phyloP scores from a whole-genome alignment of 2,888 invertebrate species.

The Gortyna flavago region DNA sequence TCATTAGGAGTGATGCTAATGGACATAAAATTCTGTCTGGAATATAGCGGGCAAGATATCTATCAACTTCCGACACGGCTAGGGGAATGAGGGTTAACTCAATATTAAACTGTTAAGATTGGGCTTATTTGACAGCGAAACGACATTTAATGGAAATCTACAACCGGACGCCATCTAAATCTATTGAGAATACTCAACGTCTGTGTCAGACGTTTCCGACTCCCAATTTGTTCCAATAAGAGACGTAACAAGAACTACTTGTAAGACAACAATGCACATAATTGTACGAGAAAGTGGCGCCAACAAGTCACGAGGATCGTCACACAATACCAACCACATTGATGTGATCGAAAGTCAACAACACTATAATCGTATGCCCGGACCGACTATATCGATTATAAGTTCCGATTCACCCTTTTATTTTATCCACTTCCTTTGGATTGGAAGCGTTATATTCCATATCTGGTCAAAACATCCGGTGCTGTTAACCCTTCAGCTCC shows the following conservation, averaged over 20 bases:
- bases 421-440: slow-evolving; percentile 77
- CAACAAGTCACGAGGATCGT: slow-evolving; percentile 28
- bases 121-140: slow-evolving; percentile 52
- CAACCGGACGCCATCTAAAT: slow-evolving; percentile 40
- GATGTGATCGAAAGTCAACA: slow-evolving; percentile 57
- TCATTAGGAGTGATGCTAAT: background rate
- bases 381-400: slow-evolving; percentile 67
- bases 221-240: slow-evolving; percentile 57
- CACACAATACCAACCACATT: slow-evolving; percentile 59
- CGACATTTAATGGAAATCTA: slow-evolving; percentile 44
- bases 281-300: slow-evolving; percentile 52
- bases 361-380: slow-evolving; percentile 57
- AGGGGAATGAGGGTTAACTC: background rate
- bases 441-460: slow-evolving; percentile 74
- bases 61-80: background rate
- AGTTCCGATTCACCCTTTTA: slow-evolving; percentile 73
- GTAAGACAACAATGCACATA: slow-evolving; percentile 54
- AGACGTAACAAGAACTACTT: slow-evolving; percentile 35
- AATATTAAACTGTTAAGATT: slow-evolving; percentile 21
- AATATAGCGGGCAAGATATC: slow-evolving; percentile 2
- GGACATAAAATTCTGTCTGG: background rate
- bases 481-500: slow-evolving; percentile 78
- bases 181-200: slow-evolving; percentile 57
- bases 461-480: slow-evolving; percentile 83
- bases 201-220: slow-evolving; percentile 39